These are phyloP conservation scores for Leptinotarsa tumamoca DNA, from an alignment of 2,888 invertebrate genomes.

Conservation along the genomic window DNA sequence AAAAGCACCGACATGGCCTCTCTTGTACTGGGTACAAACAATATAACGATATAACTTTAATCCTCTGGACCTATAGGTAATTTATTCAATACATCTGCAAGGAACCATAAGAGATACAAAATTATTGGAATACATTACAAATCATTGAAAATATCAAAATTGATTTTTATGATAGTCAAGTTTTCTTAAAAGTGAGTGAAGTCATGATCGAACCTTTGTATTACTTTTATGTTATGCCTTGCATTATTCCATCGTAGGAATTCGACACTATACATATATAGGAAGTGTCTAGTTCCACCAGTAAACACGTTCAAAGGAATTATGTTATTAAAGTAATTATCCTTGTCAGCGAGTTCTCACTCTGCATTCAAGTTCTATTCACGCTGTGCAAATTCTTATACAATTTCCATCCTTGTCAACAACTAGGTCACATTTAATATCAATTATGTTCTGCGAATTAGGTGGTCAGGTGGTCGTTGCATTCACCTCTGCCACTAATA, in stretches of 20 bases:
- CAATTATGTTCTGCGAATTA: background rate
- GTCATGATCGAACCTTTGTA: background rate
- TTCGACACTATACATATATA: background rate
- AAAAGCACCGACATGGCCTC: no score
- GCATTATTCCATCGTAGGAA: background rate
- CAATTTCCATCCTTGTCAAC: background rate
- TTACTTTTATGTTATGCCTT: background rate
- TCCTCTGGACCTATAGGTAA: no score
- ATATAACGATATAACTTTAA: no score
- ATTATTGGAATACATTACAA: no score
- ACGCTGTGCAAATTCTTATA: background rate
- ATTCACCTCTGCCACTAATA: no score
- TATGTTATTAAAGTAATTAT: conserved; percentile 9
- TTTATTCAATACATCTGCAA: no score
- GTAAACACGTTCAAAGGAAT: conserved; percentile 4
- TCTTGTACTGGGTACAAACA: no score
- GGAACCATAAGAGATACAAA: no score
- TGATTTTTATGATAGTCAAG: no score
- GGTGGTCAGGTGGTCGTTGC: no score
- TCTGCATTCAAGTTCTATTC: background rate
- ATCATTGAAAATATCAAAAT: no score
- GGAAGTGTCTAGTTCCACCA: conserved; percentile 3
- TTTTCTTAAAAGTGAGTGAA: background rate
- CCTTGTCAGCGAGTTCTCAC: background rate
- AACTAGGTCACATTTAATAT: background rate